These are phyloP conservation scores for Drosophila littoralis DNA, from an alignment of 1,140 invertebrate genomes.

Conservation along the genomic window DNA sequence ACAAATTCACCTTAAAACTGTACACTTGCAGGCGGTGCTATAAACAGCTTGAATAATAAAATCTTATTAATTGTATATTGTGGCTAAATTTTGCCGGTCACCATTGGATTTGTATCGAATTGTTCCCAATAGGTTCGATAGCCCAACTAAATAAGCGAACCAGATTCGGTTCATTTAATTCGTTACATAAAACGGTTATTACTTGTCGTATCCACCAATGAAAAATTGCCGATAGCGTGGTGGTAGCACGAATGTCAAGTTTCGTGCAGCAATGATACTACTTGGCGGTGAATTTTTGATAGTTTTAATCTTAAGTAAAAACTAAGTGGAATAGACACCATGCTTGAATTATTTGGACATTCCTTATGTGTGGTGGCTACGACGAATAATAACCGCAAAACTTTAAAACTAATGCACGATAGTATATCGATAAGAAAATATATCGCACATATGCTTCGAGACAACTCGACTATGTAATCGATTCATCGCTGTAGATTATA, in stretches of 20 bases:
- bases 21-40: background rate
- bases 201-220: no score
- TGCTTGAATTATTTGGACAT: no score
- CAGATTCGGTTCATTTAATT: background rate
- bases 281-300: no score
- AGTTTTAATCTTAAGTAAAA: no score
- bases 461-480: background rate
- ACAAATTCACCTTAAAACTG: background rate
- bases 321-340: no score
- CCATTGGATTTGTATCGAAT: background rate
- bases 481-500: background rate
- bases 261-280: no score
- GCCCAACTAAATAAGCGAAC: background rate
- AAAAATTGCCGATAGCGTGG: no score
- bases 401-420: no score
- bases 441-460: background rate
- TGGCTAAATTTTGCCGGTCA: slow-evolving; percentile 39
- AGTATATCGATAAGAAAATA: slow-evolving; percentile 1
- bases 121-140: background rate
- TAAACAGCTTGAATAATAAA: background rate
- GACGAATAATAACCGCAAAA: no score
- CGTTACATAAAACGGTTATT: background rate
- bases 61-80: background rate
- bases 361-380: no score
- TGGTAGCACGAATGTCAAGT: no score